These are phyloP conservation scores for Poeciliopsis prolifica DNA, from an alignment of 2,113 vertebrate genomes.

Conservation along the genomic window DNA sequence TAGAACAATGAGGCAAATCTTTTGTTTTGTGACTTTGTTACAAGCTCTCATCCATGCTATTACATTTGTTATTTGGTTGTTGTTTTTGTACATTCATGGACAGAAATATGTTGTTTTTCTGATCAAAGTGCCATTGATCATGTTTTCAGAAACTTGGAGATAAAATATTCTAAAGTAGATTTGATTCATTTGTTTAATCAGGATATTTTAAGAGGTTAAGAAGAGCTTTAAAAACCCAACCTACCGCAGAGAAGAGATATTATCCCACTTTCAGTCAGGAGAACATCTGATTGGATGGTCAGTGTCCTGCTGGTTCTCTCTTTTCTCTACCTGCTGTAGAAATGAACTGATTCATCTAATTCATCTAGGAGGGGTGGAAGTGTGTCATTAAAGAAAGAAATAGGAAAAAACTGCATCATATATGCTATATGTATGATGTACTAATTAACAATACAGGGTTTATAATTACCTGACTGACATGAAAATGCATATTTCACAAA, in stretches of 20 bases:
- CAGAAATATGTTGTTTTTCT: background rate
- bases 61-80: constrained; percentile 12
- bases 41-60: constrained; percentile 56
- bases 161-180: background rate
- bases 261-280: background rate
- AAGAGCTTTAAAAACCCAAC: background rate
- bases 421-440: background rate
- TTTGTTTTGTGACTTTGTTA: constrained; percentile 40
- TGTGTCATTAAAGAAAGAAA: background rate
- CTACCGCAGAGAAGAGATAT: background rate
- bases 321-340: background rate
- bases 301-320: constrained; percentile 25
- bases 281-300: constrained; percentile 59
- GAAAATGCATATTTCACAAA: too few relatives aligned
- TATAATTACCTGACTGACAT: too few relatives aligned
- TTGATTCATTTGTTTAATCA: constrained; percentile 26
- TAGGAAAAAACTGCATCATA: background rate
- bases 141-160: constrained; percentile 6
- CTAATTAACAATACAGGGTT: too few relatives aligned
- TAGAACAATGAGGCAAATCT: constrained; percentile 25
- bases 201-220: background rate
- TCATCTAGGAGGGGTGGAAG: background rate
- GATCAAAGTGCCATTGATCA: too few relatives aligned
- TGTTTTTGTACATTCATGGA: constrained; percentile 14
- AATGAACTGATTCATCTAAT: background rate